Percentiles rank a stretch among this genome's conserved stretches.
These are phyloP conservation scores for Aphis gossypii DNA, from an alignment of 1,140 invertebrate species.

Conservation along the genomic window DNA sequence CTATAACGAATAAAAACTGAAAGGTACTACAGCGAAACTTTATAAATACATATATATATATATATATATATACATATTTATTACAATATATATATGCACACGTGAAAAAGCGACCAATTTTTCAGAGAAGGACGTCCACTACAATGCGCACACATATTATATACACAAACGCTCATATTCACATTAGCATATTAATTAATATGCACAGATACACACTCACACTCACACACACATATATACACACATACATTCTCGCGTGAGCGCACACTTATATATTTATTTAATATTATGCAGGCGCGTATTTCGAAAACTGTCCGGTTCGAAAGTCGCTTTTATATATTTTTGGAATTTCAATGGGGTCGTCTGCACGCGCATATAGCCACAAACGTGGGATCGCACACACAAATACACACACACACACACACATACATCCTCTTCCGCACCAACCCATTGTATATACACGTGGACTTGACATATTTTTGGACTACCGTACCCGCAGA, in stretches of 20 bases:
- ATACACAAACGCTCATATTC: constrained; percentile 17
- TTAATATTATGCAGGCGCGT: background rate
- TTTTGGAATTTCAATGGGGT: constrained; percentile 41
- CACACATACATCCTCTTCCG: background rate
- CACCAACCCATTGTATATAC: constrained; percentile 6
- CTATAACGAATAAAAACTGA: background rate
- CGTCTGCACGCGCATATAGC: background rate
- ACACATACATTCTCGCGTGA: background rate
- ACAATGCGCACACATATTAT: background rate
- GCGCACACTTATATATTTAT: background rate
- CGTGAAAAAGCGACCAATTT: background rate
- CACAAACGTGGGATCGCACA: background rate
- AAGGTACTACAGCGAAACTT: background rate
- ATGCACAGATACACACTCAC: background rate
- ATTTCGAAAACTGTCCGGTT: constrained; percentile 37
- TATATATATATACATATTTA: background rate
- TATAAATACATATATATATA: background rate
- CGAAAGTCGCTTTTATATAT: constrained; percentile 40
- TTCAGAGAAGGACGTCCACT: background rate
- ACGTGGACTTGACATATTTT: constrained; percentile 17
- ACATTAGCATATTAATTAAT: constrained; percentile 45
- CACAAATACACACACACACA: background rate
- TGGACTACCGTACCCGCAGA: background rate
- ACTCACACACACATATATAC: too few relatives aligned
- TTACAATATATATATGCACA: background rate